These are phyloP conservation scores for Garrulus glandarius DNA, from an alignment of 2,797 vertebrate species.

Conservation along the genomic window DNA sequence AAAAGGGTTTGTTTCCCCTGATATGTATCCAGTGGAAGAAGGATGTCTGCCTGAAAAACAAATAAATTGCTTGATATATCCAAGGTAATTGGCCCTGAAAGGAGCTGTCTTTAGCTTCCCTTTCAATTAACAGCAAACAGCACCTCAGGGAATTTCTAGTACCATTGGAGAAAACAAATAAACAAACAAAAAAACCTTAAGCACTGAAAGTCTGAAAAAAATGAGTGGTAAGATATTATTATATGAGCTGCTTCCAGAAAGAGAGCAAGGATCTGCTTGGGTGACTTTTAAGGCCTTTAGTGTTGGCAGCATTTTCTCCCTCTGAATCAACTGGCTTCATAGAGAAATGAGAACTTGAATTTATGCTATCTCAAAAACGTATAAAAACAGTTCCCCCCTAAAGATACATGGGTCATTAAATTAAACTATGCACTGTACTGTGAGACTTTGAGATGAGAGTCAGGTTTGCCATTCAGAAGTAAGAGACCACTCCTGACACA, in stretches of 20 bases:
- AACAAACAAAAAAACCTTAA: background rate
- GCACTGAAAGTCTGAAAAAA: background rate
- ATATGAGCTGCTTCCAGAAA: background rate
- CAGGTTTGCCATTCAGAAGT: background rate
- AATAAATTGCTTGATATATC: background rate
- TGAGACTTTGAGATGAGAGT: background rate
- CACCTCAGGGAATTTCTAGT: background rate
- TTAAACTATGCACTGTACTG: background rate
- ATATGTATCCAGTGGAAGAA: background rate
- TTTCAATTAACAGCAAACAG: constrained; percentile 26
- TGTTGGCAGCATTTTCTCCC: background rate
- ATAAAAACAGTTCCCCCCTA: background rate
- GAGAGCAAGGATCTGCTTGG: background rate
- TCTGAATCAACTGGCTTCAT: background rate
- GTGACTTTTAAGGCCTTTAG: background rate
- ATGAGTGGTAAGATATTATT: background rate
- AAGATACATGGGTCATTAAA: background rate
- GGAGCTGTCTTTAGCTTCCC: background rate
- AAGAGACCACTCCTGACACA: background rate
- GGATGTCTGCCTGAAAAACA: background rate
- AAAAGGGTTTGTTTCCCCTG: background rate
- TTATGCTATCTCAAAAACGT: background rate
- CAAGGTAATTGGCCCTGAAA: background rate
- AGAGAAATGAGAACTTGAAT: background rate
- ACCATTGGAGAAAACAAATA: background rate